Conservation (phyloP, 2,888 invertebrate genomes). For the Venusia cambrica region DNA sequence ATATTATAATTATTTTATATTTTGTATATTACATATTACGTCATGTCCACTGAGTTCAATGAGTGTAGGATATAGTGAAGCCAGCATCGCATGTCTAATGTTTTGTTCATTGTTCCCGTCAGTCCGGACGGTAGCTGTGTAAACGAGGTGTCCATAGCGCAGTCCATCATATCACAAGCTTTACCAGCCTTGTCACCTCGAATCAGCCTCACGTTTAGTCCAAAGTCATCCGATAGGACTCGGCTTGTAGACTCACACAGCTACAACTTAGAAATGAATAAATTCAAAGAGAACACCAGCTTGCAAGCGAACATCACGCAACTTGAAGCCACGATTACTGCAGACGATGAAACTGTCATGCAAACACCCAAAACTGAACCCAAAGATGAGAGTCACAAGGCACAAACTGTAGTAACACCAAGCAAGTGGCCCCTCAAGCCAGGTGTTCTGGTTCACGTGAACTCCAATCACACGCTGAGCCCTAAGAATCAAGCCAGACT, state of each 20-base stretch:
- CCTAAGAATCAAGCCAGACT: conserved; percentile 76
- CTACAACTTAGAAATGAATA: conserved; percentile 59
- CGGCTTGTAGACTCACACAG: conserved; percentile 60
- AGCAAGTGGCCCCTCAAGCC: conserved; percentile 93
- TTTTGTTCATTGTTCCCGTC: conserved; percentile 42
- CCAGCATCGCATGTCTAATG: conserved; percentile 45
- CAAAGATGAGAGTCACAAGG: conserved; percentile 47
- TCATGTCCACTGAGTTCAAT: conserved; percentile 13
- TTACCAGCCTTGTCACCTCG: conserved; percentile 74
- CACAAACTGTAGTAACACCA: conserved; percentile 69
- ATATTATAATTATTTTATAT: conserved; percentile 24
- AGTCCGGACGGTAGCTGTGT: conserved; percentile 79
- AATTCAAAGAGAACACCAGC: conserved; percentile 51
- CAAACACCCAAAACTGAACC: conserved; percentile 48
- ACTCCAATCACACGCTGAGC: conserved; percentile 88
- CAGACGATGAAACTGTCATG: conserved; percentile 38
- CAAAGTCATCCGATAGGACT: conserved; percentile 71
- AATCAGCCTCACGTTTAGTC: conserved; percentile 66
- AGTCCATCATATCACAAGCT: conserved; percentile 79
- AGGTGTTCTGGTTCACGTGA: conserved; percentile 93
- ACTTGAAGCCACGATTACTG: conserved; percentile 51
- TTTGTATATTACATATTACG: conserved; percentile 24
- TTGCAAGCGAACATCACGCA: conserved; percentile 38
- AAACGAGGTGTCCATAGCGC: conserved; percentile 76
- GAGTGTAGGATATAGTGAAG: conserved; percentile 4